phyloP scores from a whole-genome alignment of 2,797 vertebrate species.

The Eleutherodactylus coqui region DNA sequence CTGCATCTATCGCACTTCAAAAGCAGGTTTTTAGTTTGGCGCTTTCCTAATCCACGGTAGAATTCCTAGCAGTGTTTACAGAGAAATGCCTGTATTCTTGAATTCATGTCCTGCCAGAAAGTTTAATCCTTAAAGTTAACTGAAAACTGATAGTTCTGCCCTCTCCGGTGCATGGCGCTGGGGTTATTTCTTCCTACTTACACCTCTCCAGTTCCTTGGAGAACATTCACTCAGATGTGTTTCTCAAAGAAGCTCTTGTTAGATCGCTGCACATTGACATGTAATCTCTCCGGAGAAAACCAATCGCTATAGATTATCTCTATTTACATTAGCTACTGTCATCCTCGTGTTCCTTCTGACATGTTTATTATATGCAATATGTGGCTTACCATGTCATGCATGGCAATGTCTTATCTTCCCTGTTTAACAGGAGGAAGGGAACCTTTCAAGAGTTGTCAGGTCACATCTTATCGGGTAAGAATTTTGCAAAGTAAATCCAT shows the following conservation, averaged over 20 bases:
- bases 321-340: slow-evolving; percentile 68
- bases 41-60: not conserved
- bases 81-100: not conserved
- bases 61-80: not conserved
- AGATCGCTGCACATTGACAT: slow-evolving; percentile 34
- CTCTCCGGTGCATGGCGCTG: not conserved
- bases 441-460: slow-evolving; percentile 31
- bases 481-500: slow-evolving; percentile 34
- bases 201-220: not conserved
- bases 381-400: slow-evolving; percentile 67
- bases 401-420: slow-evolving; percentile 29
- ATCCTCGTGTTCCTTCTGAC: slow-evolving; percentile 63
- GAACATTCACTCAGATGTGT: slow-evolving; percentile 24
- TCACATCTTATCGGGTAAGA: slow-evolving; percentile 21
- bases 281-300: slow-evolving; percentile 37
- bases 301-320: slow-evolving; percentile 57
- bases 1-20: slow-evolving; percentile 40
- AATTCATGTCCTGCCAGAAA: slow-evolving; percentile 9
- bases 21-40: slow-evolving; percentile 1
- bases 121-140: slow-evolving; percentile 4
- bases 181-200: slow-evolving; percentile 1
- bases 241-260: slow-evolving; percentile 35
- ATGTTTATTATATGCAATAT: slow-evolving; percentile 69
- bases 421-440: slow-evolving; percentile 26
- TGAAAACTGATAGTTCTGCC: slow-evolving; percentile 18